Evolutionary conservation across 2,888 invertebrate genomes (phyloP), one percentile per base, ranked within the genome.

Genomic region (Ecliptopera silaceata): DNA sequence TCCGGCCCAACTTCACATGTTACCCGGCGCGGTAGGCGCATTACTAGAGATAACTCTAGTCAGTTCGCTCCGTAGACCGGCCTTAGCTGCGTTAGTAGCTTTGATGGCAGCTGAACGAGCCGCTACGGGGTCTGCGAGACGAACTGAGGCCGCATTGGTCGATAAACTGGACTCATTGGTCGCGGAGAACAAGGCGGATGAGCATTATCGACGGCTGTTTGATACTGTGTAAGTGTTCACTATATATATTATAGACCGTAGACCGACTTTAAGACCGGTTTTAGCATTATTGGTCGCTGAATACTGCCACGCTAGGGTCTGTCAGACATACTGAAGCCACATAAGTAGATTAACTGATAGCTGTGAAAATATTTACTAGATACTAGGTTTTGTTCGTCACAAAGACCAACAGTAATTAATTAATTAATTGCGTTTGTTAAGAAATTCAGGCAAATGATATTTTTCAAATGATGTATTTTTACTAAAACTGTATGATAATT

Each of bases 21-120:
- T 98, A 64, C 97, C 98, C 0, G 95, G 96, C 0, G 97, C 98
- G 93, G 97, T 98, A 5, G 98, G 98, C 0, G 98, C 97, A 0
- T 96, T 98, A 70, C 92, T 99, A 38, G 97, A 98, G 86, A 97
- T 98, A 3, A 98, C 98, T 0, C 90, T 98, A 29, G 97, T 98
- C 4, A 96, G 96, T 0, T 97, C 97, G 74, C 93, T 99, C 5
- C 93, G 98, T 0, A 95, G 97, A 68, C 97, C 97, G 0, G 98
- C 98, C 0, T 86, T 98, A 10, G 97, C 97, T 5, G 97, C 98
- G 41, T 96, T 98, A 71, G 98, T 97, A 72, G 97, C 98, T 69
- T 96, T 99, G 93, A 98, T 99, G 96, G 97, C 98, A 66, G 97
- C 97, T 71, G 98, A 98, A 76, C 95, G 96, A 59, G 90, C 92